A percentile compares a stretch with the other conserved stretches of the same genome.
Conservation (phyloP, 2,113 vertebrate genomes). For the Panthera uncia region DNA sequence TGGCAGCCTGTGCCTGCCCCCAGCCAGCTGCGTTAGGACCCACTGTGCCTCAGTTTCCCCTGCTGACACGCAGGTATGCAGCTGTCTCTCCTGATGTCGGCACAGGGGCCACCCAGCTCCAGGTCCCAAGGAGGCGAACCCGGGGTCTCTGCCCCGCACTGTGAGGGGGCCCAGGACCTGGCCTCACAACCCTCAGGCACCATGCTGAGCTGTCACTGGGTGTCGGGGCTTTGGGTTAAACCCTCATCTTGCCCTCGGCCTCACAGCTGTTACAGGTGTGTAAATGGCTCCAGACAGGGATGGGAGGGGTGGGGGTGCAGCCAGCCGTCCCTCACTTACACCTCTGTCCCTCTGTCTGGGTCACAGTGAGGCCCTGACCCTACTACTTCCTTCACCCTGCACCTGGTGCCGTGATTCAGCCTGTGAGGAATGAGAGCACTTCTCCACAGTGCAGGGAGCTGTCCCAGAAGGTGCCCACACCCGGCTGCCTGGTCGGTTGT, state of each 20-base stretch:
- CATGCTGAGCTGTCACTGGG: neutral
- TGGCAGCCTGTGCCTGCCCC: neutral
- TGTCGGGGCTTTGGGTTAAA: neutral
- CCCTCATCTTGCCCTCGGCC: neutral
- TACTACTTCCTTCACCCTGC: neutral
- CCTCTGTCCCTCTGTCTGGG: neutral
- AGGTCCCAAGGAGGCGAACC: neutral
- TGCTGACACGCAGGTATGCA: neutral
- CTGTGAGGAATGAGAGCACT: neutral
- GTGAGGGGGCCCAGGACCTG: neutral
- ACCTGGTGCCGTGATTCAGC: conserved; percentile 34
- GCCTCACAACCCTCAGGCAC: neutral
- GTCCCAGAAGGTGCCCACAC: neutral
- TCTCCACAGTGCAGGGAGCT: neutral
- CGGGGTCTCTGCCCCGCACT: too few relatives aligned
- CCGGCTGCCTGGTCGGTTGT: neutral
- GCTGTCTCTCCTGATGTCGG: neutral
- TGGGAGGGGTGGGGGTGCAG: neutral
- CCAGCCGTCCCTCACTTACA: neutral
- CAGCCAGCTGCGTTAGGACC: neutral
- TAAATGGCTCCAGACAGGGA: neutral
- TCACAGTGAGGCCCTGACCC: neutral
- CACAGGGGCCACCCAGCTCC: rapidly evolving
- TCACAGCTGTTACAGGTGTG: neutral
- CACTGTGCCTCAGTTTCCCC: neutral